A percentile compares a stretch with the other conserved stretches of the same genome.
phyloP scores from a whole-genome alignment of 2,797 vertebrate species.

The Pipistrellus pipistrellus region DNA sequence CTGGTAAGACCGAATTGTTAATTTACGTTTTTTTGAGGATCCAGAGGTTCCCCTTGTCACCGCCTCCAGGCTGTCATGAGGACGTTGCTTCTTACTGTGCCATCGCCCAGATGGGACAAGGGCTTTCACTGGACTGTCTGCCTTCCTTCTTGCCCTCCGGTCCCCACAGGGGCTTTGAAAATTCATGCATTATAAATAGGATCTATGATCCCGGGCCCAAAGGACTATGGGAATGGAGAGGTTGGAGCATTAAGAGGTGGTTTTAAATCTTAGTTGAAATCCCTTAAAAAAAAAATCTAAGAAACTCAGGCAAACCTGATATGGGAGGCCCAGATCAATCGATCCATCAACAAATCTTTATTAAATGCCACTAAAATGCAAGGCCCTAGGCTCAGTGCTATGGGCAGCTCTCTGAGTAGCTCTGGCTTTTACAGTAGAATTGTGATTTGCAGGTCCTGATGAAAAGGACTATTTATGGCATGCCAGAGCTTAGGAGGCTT shows the following conservation, averaged over 20 bases:
- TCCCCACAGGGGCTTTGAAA: not conserved
- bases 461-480: conserved; percentile 83
- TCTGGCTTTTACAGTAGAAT: conserved; percentile 64
- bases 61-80: not conserved
- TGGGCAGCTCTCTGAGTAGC: conserved; percentile 58
- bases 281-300: not conserved
- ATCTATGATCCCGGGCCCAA: conserved; percentile 23
- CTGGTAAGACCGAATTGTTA: not conserved
- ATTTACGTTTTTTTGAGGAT: conserved; percentile 9
- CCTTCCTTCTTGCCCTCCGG: not conserved
- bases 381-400: not conserved
- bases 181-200: conserved; percentile 56
- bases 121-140: conserved; percentile 11
- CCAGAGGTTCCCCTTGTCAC: not conserved
- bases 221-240: conserved; percentile 54
- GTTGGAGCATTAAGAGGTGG: conserved; percentile 28
- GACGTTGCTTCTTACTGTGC: not conserved
- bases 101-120: not conserved
- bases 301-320: conserved; percentile 64
- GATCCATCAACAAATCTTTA: conserved; percentile 79
- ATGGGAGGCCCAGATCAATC: conserved; percentile 46
- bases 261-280: conserved; percentile 75
- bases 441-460: conserved; percentile 76
- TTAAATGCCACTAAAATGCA: conserved; percentile 73
- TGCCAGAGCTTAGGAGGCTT: conserved; percentile 79